These are phyloP conservation scores for Atta texana DNA, from an alignment of 1,140 invertebrate species.

Conservation along the genomic window DNA sequence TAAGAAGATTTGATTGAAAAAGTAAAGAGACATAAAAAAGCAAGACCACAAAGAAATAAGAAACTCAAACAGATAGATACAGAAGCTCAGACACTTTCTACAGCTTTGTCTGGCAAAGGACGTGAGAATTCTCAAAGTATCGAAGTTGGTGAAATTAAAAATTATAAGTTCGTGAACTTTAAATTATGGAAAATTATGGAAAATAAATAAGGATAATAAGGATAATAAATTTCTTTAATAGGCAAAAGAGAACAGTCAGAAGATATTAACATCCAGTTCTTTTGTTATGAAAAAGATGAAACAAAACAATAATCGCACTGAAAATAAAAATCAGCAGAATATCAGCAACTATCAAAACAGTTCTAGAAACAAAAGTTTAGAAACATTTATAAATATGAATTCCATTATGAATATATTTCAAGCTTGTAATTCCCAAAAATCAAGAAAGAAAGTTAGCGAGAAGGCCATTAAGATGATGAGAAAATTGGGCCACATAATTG, in stretches of 20 bases:
- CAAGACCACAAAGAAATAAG: slow-evolving; percentile 61
- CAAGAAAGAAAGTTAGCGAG: slow-evolving; percentile 72
- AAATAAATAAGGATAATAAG: neutral
- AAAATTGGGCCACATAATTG: slow-evolving; percentile 69
- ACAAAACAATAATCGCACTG: neutral
- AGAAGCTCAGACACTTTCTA: slow-evolving; percentile 54
- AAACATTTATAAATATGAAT: neutral
- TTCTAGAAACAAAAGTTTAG: slow-evolving; percentile 4
- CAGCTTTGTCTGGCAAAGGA: neutral
- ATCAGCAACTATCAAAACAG: neutral
- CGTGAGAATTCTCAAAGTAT: neutral
- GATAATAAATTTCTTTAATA: neutral
- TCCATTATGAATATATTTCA: slow-evolving; percentile 39
- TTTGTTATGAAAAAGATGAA: slow-evolving; percentile 50
- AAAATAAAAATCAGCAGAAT: neutral
- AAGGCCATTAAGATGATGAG: slow-evolving; percentile 76
- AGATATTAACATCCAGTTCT: neutral
- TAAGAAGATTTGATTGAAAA: slow-evolving; percentile 74
- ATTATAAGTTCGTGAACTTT: slow-evolving; percentile 27
- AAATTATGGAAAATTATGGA: slow-evolving; percentile 11
- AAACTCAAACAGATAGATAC: slow-evolving; percentile 58
- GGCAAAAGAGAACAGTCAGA: slow-evolving; percentile 20
- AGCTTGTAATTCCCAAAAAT: slow-evolving; percentile 36
- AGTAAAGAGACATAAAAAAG: slow-evolving; percentile 76
- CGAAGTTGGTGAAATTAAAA: slow-evolving; percentile 7